Evolutionary conservation across 1,140 invertebrate genomes (phyloP), one percentile per base, ranked within the genome.

Genomic region (Ephestia elutella): DNA sequence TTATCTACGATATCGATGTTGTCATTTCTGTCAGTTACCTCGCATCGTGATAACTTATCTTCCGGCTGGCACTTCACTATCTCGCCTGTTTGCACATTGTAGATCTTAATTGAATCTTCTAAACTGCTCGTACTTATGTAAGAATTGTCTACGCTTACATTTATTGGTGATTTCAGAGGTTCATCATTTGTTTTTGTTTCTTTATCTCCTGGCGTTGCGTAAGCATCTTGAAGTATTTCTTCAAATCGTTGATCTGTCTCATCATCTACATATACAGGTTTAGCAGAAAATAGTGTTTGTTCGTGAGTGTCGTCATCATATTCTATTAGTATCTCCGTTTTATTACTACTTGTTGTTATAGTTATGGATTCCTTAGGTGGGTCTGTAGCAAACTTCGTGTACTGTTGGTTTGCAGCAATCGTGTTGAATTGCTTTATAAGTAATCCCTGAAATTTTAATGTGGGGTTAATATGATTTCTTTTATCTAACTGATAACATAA

Each of bases 31-130:
- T 82, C 75, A 72, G 65, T 56, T 56, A 56, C 64, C 19, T 74
- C 76, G 56, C 80, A 81, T 81, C 75, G 75, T 58, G 85, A 86
- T 87, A 87, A 11, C 71, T 80, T 87, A 87, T 87, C 83, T 67
- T 79, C 82, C 13, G 85, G 82, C 65, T 80, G 83, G 77, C 83
- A 86, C 71, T 84, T 85, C 38, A 89, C 73, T 66, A 89, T 83
- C 71, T 87, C 87, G 20, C 89, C 89, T 17, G 83, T 86, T 73
- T 86, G 81, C 35, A 90, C 77, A 55, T 90, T 90, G 62, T 90
- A 90, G 65, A 90, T 86, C 81, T 89, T 89, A 55, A 87, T 87
- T 19, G 82, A 83, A 63, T 90, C 89, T 65, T 89, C 89, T 28
- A 87, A 68, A 68, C 86, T 87, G 59, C 88, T 90, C 0, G 87